Conservation (phyloP, 2,888 invertebrate species). For the Oxycera nigricornis region DNA sequence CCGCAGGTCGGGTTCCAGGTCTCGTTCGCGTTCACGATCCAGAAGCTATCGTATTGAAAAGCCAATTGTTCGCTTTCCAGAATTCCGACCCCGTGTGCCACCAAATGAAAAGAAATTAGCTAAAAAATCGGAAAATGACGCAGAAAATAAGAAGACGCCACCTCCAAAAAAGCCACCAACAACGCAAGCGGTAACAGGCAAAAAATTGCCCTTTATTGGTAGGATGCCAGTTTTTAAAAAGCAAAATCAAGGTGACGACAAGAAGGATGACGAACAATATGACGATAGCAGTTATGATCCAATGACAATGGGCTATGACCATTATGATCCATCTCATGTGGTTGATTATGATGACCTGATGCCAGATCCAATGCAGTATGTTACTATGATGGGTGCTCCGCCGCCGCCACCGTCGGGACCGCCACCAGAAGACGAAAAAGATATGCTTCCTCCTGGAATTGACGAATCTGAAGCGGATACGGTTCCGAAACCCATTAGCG, state of each 20-base stretch:
- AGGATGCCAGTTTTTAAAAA: conserved; percentile 81
- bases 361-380: conserved; percentile 62
- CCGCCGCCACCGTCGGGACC: conserved; percentile 60
- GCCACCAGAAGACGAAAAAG: conserved; percentile 54
- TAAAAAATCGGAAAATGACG: conserved; percentile 51
- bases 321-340: conserved; percentile 58
- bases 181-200: conserved; percentile 60
- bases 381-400: conserved; percentile 59
- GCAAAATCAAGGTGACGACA: conserved; percentile 57
- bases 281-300: conserved; percentile 45
- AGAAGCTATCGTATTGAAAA: conserved; percentile 56
- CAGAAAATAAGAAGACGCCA: conserved; percentile 50
- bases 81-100: conserved; percentile 59
- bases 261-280: conserved; percentile 40
- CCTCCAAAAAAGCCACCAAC: conserved; percentile 52
- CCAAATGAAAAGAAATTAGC: conserved; percentile 41
- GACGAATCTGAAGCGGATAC: conserved; percentile 61
- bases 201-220: conserved; percentile 84
- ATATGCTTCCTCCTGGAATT: conserved; percentile 60
- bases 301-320: conserved; percentile 59
- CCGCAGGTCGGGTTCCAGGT: conserved; percentile 52
- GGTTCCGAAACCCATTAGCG: conserved; percentile 61
- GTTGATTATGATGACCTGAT: conserved; percentile 61
- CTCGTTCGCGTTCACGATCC: conserved; percentile 48
- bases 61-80: conserved; percentile 59